Evolutionary conservation across 1,140 invertebrate species (phyloP).

Genomic region (Proctacanthus coquilletti): DNA sequence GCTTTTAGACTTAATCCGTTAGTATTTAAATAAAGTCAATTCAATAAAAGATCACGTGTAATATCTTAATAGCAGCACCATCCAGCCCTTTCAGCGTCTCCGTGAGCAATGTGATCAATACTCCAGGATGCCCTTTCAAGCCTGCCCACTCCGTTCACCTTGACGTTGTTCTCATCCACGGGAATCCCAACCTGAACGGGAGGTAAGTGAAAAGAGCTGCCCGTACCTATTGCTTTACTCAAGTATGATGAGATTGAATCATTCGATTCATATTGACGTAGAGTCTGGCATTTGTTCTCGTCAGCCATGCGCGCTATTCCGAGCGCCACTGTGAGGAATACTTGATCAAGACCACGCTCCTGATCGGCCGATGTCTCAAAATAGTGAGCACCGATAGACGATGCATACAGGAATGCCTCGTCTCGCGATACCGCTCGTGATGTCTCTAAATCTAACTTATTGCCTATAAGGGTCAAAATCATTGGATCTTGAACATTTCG

Average conservation of each 20-base stretch:
- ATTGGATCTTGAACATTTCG: constrained; percentile 59
- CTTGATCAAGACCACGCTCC: constrained; percentile 51
- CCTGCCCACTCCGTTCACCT: constrained; percentile 35
- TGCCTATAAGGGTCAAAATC: constrained; percentile 66
- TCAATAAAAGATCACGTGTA: no score
- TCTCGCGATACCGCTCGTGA: constrained; percentile 43
- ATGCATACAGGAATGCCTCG: constrained; percentile 61
- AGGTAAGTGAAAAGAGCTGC: constrained; percentile 17
- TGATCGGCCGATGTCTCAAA: constrained; percentile 69
- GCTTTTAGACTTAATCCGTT: no score
- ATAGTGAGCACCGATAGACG: constrained; percentile 67
- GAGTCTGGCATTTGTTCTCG: constrained; percentile 30
- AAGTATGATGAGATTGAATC: constrained; percentile 26
- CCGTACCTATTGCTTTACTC: constrained; percentile 15
- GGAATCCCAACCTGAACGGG: constrained; percentile 24
- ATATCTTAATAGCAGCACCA: constrained; percentile 38
- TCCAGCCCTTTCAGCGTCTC: constrained; percentile 35
- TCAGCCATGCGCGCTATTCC: constrained; percentile 36
- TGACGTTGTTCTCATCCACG: constrained; percentile 30
- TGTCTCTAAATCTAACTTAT: constrained; percentile 60
- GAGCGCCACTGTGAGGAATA: constrained; percentile 46
- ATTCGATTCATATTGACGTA: constrained; percentile 35
- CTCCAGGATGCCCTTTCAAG: constrained; percentile 38
- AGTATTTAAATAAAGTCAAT: no score
- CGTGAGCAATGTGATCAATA: constrained; percentile 41